Base-by-base conservation (phyloP, 2,888 invertebrate genomes). In the Cheiracanthium punctorium region DNA sequence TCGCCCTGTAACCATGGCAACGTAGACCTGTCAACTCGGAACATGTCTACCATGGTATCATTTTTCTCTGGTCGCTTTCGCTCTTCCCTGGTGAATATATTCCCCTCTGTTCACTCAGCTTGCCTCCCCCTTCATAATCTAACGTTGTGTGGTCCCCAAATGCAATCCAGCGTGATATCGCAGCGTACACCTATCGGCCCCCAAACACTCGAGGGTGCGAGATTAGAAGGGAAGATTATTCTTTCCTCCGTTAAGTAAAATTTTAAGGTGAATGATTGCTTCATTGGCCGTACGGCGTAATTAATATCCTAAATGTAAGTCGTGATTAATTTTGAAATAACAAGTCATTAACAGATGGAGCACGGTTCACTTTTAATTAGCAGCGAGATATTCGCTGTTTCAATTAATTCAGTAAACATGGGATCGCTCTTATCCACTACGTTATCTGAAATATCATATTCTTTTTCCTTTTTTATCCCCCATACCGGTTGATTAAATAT, bases 331-430 rank as follows among this genome's bases (percentile, higher is more conserved):
- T 48, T 48, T 48, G 7, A 48, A 48, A 48, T 48, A 48, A 48
- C 43, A 58, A 58, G 58, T 58, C 58, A 58, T 58, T 58, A 58
- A 58, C 58, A 58, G 58, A 24, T 58, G 58, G 58, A 24, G 58
- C 1, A 5, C 4, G 17, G 12, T 58, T 58, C 58, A 2, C 24
- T 20, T 58, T 58, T 58, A 58, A 58, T 58, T 20, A 48, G 48
- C 17, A 10, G 48, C 2, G 8, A 48, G 5, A 37, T n/a, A n/a
- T n/a, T n/a, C n/a, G n/a, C n/a, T n/a, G n/a, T n/a, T n/a, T n/a
- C n/a, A n/a, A n/a, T n/a, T n/a, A n/a, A n/a, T n/a, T n/a, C n/a
- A n/a, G n/a, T n/a, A n/a, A n/a, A n/a, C n/a, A n/a, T n/a, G n/a
- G n/a, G n/a, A n/a, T n/a, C n/a, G n/a, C n/a, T n/a, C n/a, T n/a